phyloP scores from a whole-genome alignment of 1,140 invertebrate genomes.

The Choristoneura fumiferana region DNA sequence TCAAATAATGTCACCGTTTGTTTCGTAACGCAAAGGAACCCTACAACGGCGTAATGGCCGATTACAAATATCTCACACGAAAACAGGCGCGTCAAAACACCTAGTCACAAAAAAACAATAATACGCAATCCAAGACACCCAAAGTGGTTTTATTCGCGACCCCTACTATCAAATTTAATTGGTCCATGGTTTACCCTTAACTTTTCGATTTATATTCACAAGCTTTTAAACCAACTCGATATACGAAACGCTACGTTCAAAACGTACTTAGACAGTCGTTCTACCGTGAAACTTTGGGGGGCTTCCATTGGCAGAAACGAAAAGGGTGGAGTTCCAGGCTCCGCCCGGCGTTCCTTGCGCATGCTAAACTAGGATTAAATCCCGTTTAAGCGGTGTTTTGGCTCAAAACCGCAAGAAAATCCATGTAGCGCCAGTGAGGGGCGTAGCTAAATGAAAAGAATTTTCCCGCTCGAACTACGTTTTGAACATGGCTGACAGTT shows the following conservation, averaged over 20 bases:
- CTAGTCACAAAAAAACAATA: no score
- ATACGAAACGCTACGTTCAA: conserved; percentile 66
- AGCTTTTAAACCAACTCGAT: conserved; percentile 76
- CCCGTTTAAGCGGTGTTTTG: conserved; percentile 77
- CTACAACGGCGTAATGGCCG: no score
- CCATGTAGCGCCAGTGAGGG: conserved; percentile 69
- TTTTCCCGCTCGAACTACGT: conserved; percentile 67
- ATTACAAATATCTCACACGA: no score
- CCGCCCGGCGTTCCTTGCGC: conserved; percentile 55
- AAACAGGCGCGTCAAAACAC: no score
- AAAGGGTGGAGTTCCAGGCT: conserved; percentile 48
- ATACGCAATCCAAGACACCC: no score
- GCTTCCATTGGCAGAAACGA: conserved; percentile 41
- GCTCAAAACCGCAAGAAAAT: conserved; percentile 76
- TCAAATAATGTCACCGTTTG: no score
- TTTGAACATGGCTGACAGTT: conserved; percentile 72
- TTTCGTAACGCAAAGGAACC: no score
- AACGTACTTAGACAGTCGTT: conserved; percentile 63
- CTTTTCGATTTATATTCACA: conserved; percentile 78
- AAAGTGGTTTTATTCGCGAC: neutral
- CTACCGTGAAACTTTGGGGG: conserved; percentile 54
- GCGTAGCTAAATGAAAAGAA: conserved; percentile 73
- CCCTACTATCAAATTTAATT: conserved; percentile 72
- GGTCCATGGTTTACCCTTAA: conserved; percentile 72
- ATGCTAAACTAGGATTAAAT: conserved; percentile 74